A percentile compares a stretch with the other conserved stretches of the same genome.
Conservation (phyloP, 2,797 vertebrate species). For the Molossus molossus region DNA sequence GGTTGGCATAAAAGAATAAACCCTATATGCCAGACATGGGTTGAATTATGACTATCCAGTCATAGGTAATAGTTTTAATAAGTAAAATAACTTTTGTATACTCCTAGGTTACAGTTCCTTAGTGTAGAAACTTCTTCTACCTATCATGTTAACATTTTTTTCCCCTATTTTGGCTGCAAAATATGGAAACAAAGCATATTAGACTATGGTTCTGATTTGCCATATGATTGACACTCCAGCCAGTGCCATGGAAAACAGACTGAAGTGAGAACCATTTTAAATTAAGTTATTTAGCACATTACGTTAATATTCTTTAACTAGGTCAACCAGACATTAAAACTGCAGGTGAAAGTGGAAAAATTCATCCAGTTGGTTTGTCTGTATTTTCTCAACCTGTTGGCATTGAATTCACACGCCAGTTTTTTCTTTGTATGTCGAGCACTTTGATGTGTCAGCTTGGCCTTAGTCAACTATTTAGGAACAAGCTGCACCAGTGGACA, state of each 20-base stretch:
- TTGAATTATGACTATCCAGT: not conserved
- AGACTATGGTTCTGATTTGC: not conserved
- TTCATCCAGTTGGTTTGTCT: not conserved
- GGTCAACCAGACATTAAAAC: constrained; percentile 1
- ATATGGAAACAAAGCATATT: not conserved
- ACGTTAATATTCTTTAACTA: constrained; percentile 24
- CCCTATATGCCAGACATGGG: not conserved
- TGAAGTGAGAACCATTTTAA: constrained; percentile 12
- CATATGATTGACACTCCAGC: not conserved
- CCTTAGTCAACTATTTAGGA: not conserved
- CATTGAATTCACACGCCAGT: not conserved
- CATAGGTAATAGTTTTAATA: constrained; percentile 36
- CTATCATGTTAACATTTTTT: not conserved
- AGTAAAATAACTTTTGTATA: not conserved
- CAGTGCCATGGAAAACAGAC: not conserved
- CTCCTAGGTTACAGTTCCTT: not conserved
- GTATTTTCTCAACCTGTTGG: not conserved
- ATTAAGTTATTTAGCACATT: not conserved
- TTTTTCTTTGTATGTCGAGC: constrained; percentile 24
- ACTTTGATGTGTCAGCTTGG: constrained; percentile 66
- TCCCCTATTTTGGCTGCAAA: not conserved
- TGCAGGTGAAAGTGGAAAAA: not conserved
- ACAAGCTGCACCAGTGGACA: constrained; percentile 58
- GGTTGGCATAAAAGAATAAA: constrained; percentile 34
- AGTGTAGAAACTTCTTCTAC: not conserved